A percentile compares a stretch with the other conserved stretches of the same genome.
Conservation (phyloP, 2,888 invertebrate genomes). For the Hermaeophaga mercurialis region DNA sequence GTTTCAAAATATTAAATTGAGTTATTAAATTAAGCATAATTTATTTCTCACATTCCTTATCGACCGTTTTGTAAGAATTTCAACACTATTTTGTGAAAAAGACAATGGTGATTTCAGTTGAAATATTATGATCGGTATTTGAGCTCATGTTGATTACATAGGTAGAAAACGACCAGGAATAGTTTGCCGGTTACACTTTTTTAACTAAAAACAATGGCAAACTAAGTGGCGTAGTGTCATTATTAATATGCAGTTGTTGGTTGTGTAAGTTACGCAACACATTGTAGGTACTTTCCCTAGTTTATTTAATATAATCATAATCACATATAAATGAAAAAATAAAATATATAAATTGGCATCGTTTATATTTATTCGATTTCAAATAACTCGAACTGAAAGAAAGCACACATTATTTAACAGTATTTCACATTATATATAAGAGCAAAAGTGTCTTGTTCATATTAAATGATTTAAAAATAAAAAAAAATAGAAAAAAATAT, state of each 20-base stretch:
- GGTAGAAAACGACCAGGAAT: conserved; percentile 10
- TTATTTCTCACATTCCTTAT: conserved; percentile 1
- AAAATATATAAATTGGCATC: no score
- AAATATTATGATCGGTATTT: conserved; percentile 17
- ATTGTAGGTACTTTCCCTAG: neutral
- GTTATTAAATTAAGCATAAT: neutral
- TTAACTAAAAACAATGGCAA: conserved; percentile 18
- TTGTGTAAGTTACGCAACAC: conserved; percentile 13
- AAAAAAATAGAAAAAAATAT: no score
- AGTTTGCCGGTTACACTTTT: conserved; percentile 21
- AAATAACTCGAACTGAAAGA: no score
- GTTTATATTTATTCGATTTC: no score
- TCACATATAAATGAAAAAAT: no score
- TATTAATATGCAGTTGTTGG: conserved; percentile 19
- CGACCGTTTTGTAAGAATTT: conserved; percentile 2
- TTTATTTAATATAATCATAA: conserved; percentile 1
- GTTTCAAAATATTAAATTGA: neutral
- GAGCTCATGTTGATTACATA: conserved; percentile 1
- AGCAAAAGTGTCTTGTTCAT: no score
- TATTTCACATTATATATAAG: no score
- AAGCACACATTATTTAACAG: no score
- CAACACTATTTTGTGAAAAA: conserved; percentile 8
- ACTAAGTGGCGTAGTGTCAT: conserved; percentile 16
- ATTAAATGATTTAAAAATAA: no score
- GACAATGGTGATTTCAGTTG: conserved; percentile 6